A percentile compares a stretch with the other conserved stretches of the same genome.
Conservation (phyloP, 2,888 invertebrate genomes). For the Drosophila ezoana region DNA sequence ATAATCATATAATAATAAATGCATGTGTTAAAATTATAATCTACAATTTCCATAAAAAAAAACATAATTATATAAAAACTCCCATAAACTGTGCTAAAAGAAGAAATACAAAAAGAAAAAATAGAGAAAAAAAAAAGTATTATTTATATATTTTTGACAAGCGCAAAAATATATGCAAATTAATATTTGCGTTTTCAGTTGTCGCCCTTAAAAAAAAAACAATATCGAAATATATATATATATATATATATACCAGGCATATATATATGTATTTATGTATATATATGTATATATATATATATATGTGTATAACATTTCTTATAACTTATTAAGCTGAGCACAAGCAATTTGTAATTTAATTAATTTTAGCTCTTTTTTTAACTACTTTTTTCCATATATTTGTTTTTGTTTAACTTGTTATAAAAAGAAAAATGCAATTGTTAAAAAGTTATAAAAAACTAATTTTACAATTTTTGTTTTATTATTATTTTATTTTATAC, state of each 20-base stretch:
- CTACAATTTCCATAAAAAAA: constrained; percentile 36
- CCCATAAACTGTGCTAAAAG: constrained; percentile 75
- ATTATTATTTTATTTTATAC: constrained; percentile 29
- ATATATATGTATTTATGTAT: constrained; percentile 11
- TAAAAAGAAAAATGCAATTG: constrained; percentile 39
- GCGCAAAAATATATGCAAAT: constrained; percentile 83
- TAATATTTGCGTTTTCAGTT: constrained; percentile 70
- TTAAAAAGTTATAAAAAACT: constrained; percentile 21
- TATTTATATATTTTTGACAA: constrained; percentile 84
- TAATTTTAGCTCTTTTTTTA: constrained; percentile 27
- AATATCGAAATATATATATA: constrained; percentile 9
- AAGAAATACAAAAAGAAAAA: constrained; percentile 26
- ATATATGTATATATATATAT: constrained; percentile 5
- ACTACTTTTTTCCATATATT: constrained; percentile 20
- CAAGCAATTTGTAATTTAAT: constrained; percentile 50
- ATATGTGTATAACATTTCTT: constrained; percentile 10
- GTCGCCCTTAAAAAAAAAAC: constrained; percentile 26
- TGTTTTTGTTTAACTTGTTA: constrained; percentile 57
- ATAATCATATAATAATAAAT: constrained; percentile 7
- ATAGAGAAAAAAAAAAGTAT: constrained; percentile 54
- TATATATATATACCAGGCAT: constrained; percentile 12
- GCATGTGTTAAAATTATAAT: constrained; percentile 38
- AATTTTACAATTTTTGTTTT: constrained; percentile 31
- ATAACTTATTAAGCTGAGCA: constrained; percentile 32
- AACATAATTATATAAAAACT: constrained; percentile 48